phyloP scores from a whole-genome alignment of 2,888 invertebrate species.

The Charanyca ferruginea region DNA sequence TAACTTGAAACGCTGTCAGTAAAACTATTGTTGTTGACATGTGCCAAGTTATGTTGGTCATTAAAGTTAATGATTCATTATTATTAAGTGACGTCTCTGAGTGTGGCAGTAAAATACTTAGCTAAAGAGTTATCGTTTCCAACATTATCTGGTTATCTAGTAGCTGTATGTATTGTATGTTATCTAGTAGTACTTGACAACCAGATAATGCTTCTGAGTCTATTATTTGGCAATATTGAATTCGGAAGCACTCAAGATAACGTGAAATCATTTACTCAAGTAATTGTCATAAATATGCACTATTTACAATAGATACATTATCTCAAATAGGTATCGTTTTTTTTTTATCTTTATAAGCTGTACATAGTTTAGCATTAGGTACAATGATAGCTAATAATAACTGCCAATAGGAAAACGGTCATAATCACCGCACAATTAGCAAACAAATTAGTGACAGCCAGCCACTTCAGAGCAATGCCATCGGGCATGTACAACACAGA shows the following conservation, averaged over 20 bases:
- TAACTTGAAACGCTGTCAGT: too few species aligned
- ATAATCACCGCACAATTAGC: neutral
- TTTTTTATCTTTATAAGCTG: too few species aligned
- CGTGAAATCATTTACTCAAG: neutral
- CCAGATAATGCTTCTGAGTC: neutral
- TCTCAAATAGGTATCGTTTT: too few species aligned
- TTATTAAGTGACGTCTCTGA: too few species aligned
- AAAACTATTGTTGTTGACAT: too few species aligned
- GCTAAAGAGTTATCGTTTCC: neutral
- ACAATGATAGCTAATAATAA: too few species aligned
- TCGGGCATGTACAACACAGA: too few species aligned
- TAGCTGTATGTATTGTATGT: neutral
- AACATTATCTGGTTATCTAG: neutral
- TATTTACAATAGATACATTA: neutral
- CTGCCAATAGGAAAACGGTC: neutral
- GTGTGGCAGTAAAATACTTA: too few species aligned
- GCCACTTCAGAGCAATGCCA: too few species aligned
- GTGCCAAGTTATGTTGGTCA: too few species aligned
- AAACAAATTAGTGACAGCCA: neutral
- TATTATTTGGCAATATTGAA: neutral
- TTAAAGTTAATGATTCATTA: too few species aligned
- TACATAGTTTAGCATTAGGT: too few species aligned
- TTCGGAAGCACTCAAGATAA: slow-evolving; percentile 1
- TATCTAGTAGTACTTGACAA: slow-evolving; percentile 1
- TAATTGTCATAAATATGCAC: slow-evolving; percentile 1